Conservation (phyloP, 2,888 invertebrate genomes). For the Macropis europaea region DNA sequence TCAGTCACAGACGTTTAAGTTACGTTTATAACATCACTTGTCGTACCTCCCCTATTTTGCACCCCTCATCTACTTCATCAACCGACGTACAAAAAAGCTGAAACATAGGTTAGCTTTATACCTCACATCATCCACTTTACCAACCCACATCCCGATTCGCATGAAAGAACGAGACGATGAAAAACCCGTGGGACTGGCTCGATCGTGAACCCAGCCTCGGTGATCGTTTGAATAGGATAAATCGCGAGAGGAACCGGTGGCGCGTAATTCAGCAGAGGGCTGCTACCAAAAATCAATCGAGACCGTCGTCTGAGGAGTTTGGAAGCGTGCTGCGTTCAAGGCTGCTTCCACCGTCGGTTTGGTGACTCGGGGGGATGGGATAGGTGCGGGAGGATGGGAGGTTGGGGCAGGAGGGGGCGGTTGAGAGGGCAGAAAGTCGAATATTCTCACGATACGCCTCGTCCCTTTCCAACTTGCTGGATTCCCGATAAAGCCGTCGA, state of each 20-base stretch:
- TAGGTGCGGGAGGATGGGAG: conserved; percentile 1
- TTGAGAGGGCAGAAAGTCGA: conserved; percentile 32
- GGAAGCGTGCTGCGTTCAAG: conserved; percentile 39
- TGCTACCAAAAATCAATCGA: conserved; percentile 55
- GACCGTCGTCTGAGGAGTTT: conserved; percentile 48
- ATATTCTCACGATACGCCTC: conserved; percentile 54
- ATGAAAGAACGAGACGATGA: no score
- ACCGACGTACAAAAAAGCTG: no score
- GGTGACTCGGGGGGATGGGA: conserved; percentile 16
- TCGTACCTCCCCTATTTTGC: no score
- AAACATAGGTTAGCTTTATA: no score
- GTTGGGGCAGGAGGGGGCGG: background rate
- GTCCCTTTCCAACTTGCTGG: conserved; percentile 48
- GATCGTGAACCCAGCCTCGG: no score
- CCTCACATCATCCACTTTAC: no score
- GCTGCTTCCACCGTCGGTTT: conserved; percentile 27
- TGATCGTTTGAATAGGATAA: conserved; percentile 32
- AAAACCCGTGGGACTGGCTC: no score
- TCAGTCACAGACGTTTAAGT: no score
- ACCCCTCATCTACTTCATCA: no score
- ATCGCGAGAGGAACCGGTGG: conserved; percentile 5
- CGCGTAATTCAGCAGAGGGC: conserved; percentile 41
- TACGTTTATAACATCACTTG: no score
- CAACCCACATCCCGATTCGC: no score
- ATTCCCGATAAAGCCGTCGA: conserved; percentile 63